A percentile compares a stretch with the other conserved stretches of the same genome.
phyloP scores from a whole-genome alignment of 1,140 invertebrate genomes.

The Sycophila sp. region DNA sequence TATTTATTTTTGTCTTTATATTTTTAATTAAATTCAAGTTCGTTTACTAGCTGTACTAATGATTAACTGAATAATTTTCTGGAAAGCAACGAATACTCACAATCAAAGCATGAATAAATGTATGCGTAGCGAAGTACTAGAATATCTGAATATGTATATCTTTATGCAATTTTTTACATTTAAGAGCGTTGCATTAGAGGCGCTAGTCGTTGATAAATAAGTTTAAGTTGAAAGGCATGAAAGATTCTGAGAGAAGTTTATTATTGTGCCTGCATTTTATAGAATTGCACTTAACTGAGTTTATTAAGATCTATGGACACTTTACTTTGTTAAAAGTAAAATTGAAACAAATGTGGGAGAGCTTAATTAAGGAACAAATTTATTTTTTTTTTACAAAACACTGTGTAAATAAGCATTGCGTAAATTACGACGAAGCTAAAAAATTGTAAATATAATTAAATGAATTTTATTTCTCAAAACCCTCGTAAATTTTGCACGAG shows the following conservation, averaged over 20 bases:
- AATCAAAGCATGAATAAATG: no score
- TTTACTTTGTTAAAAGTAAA: conserved; percentile 1
- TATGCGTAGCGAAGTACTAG: no score
- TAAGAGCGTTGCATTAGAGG: conserved; percentile 3
- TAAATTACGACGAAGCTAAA: background rate
- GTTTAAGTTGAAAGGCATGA: no score
- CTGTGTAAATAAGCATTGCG: conserved; percentile 20
- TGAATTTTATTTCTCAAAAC: background rate
- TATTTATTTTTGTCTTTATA: no score
- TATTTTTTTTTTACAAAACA: no score
- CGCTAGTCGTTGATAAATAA: conserved; percentile 18
- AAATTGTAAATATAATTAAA: conserved; percentile 19
- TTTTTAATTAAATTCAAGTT: no score
- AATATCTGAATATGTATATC: conserved; percentile 21
- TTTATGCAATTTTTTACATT: no score
- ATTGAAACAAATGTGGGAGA: conserved; percentile 1
- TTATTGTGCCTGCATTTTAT: background rate
- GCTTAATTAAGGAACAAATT: background rate
- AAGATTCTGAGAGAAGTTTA: background rate
- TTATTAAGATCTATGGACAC: conserved; percentile 4
- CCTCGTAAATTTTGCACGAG: background rate
- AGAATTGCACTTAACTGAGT: background rate
- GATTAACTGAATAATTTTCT: no score
- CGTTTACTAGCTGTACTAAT: no score
- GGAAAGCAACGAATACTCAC: no score